phyloP scores from a whole-genome alignment of 2,888 invertebrate genomes.

The Drosophila algonquin region DNA sequence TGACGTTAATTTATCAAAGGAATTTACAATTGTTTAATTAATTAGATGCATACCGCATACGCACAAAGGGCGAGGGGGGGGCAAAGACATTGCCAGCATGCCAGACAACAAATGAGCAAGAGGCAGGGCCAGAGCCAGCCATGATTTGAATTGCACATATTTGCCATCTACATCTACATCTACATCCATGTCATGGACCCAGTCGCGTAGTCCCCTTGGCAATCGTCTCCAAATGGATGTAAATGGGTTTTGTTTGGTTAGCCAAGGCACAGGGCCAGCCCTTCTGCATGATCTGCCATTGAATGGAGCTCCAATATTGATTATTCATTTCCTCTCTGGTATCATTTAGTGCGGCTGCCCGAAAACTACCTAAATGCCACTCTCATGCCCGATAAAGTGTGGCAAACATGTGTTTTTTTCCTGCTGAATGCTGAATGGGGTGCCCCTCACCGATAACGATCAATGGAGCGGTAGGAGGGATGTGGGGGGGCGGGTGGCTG shows the following conservation, averaged over 20 bases:
- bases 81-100: constrained; percentile 4
- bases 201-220: background rate
- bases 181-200: background rate
- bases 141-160: constrained; percentile 37
- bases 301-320: background rate
- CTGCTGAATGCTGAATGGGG: background rate
- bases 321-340: background rate
- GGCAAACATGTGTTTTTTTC: constrained; percentile 6
- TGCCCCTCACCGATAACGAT: constrained; percentile 36
- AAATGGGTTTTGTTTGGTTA: background rate
- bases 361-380: background rate
- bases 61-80: constrained; percentile 2
- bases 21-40: constrained; percentile 75
- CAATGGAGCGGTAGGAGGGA: background rate
- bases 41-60: constrained; percentile 51
- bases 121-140: background rate
- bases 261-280: background rate
- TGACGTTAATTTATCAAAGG: constrained; percentile 77
- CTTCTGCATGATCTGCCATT: background rate
- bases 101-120: constrained; percentile 1
- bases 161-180: constrained; percentile 4
- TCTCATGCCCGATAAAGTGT: constrained; percentile 19
- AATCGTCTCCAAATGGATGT: background rate
- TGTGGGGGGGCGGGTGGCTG: background rate
- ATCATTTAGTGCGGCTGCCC: background rate